phyloP scores from a whole-genome alignment of 2,888 invertebrate species.

The Parapristionchus giblindavisi region DNA sequence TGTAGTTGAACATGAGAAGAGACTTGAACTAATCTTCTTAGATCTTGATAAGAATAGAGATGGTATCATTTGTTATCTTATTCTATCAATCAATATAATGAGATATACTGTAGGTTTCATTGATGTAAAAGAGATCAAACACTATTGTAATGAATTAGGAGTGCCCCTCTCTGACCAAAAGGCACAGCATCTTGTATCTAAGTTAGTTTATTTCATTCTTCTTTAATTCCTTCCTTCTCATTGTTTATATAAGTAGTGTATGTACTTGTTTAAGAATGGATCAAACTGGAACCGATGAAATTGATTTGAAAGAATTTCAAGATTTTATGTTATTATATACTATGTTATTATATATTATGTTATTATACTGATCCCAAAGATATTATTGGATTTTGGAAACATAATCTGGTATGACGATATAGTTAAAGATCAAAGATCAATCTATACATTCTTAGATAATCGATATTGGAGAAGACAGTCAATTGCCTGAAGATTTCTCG shows the following conservation, averaged over 20 bases:
- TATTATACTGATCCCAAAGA: constrained; percentile 87
- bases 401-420: constrained; percentile 83
- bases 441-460: too few species aligned
- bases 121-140: constrained; percentile 84
- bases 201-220: constrained; percentile 76
- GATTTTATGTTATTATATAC: constrained; percentile 93
- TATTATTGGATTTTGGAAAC: constrained; percentile 94
- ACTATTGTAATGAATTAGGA: constrained; percentile 91
- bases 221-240: not conserved
- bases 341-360: too few species aligned
- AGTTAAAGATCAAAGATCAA: too few species aligned
- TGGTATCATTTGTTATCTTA: too few species aligned
- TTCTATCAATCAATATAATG: not conserved
- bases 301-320: constrained; percentile 96
- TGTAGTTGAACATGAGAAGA: constrained; percentile 93
- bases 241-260: constrained; percentile 3
- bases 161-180: constrained; percentile 86
- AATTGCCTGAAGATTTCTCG: constrained; percentile 98
- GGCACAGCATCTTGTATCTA: constrained; percentile 86
- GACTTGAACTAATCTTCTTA: constrained; percentile 88
- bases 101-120: constrained; percentile 69
- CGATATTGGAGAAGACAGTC: constrained; percentile 87
- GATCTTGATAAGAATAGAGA: constrained; percentile 93
- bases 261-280: constrained; percentile 82
- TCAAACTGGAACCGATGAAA: constrained; percentile 86